Percentiles rank a stretch among this genome's conserved stretches.
Conservation (phyloP, 2,888 invertebrate species). For the Tridacna gigas region DNA sequence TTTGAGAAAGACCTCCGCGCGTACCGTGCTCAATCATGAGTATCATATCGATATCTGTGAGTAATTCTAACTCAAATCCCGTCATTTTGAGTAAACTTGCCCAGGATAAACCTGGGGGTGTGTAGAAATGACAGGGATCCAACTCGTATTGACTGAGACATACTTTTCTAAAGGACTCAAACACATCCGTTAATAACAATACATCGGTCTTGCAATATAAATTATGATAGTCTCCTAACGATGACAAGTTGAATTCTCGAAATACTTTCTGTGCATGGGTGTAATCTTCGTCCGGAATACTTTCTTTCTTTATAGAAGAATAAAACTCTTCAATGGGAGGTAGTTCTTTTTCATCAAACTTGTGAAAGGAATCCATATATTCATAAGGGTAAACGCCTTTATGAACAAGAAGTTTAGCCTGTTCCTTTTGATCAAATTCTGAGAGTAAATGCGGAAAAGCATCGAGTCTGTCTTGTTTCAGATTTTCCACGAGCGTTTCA, state of each 20-base stretch:
- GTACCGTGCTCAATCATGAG: slow-evolving; percentile 34
- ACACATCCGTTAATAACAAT: slow-evolving; percentile 34
- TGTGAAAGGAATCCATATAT: slow-evolving; percentile 21
- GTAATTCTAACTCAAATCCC: slow-evolving; percentile 25
- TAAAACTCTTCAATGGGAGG: slow-evolving; percentile 34
- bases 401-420: slow-evolving; percentile 22
- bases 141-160: slow-evolving; percentile 47
- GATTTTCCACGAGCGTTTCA: slow-evolving; percentile 42
- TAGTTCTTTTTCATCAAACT: slow-evolving; percentile 27
- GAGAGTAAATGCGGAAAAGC: slow-evolving; percentile 41
- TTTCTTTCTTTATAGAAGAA: slow-evolving; percentile 29
- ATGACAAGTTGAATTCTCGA: slow-evolving; percentile 20
- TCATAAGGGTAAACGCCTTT: slow-evolving; percentile 44
- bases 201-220: slow-evolving; percentile 47
- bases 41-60: slow-evolving; percentile 39
- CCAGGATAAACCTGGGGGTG: slow-evolving; percentile 47
- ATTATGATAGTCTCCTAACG: slow-evolving; percentile 39
- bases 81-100: slow-evolving; percentile 42
- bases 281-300: slow-evolving; percentile 41
- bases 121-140: slow-evolving; percentile 47
- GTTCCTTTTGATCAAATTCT: slow-evolving; percentile 10
- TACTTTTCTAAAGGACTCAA: slow-evolving; percentile 39
- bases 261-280: slow-evolving; percentile 38
- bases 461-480: slow-evolving; percentile 43
- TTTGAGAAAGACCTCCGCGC: slow-evolving; percentile 46